Conservation (phyloP, 2,113 vertebrate genomes). For the Callopanchax toddi region DNA sequence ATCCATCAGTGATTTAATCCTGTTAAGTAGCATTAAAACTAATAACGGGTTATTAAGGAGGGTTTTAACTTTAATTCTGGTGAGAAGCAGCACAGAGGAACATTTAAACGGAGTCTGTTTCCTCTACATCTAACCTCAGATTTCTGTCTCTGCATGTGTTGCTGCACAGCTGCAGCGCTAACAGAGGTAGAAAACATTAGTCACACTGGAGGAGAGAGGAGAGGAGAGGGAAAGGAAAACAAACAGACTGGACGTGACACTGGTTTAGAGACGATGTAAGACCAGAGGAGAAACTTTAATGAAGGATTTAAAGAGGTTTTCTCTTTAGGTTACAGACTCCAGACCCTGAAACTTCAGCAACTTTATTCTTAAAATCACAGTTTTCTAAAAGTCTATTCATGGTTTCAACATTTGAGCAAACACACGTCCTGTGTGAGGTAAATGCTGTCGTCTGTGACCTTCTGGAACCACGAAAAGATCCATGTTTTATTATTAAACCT, state of each 20-base stretch:
- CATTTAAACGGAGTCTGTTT: background rate
- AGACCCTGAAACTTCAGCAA: no score
- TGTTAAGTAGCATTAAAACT: background rate
- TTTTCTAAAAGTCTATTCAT: no score
- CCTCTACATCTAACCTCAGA: slow-evolving; percentile 8
- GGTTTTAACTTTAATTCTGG: background rate
- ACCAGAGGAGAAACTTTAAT: background rate
- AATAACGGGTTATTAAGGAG: background rate
- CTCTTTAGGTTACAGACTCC: background rate
- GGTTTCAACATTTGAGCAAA: no score
- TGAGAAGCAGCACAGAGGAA: background rate
- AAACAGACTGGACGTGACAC: slow-evolving; percentile 46
- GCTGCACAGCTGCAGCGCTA: slow-evolving; percentile 28
- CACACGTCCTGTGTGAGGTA: no score
- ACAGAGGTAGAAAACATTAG: slow-evolving; percentile 76
- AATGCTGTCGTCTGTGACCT: no score
- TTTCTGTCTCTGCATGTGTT: slow-evolving; percentile 8
- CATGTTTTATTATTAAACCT: no score
- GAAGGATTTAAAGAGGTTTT: no score
- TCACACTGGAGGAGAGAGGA: slow-evolving; percentile 68
- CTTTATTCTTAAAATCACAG: no score
- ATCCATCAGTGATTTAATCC: background rate
- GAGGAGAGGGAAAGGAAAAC: slow-evolving; percentile 66
- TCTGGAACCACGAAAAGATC: no score
- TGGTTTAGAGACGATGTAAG: slow-evolving; percentile 8